Base-by-base conservation (phyloP, 2,113 vertebrate genomes). In the Sisor rabdophorus region DNA sequence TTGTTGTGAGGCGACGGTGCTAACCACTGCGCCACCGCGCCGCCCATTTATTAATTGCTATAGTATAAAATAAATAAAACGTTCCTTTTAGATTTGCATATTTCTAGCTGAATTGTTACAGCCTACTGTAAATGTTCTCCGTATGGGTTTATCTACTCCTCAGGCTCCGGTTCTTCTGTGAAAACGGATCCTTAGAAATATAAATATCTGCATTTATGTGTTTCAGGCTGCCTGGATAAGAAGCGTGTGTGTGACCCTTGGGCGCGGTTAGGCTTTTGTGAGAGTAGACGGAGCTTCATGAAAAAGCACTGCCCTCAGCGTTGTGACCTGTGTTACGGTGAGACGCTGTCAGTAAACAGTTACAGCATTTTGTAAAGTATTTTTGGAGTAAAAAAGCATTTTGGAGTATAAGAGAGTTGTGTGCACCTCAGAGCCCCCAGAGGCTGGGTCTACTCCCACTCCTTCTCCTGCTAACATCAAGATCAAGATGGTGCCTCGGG, bases 241-340 rank as follows among this genome's bases (percentile, higher is more conserved):
- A 90, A 89, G 84, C 80, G 88, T 0, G 89, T 91, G 30, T 94
- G 93, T 75, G 89, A 88, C 2, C 84, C 89, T 0, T 93, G 93
- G 93, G 91, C 92, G 24, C 84, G 87, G 1, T 84, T 92, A 9
- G 91, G 91, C 1, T 91, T 93, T 81, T 94, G 92, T 2, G 83
- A 88, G 59, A 85, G 87, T 28, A 90, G 89, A 74, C 89, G 72
- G 72, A 87, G 73, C 12, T 91, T 93, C 84, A 92, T 93, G 92
- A 91, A 86, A 75, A 92, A 89, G 76, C 87, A 92, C 83, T 94
- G 93, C 82, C 90, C 93, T 69, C 86, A 77, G 50, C 88, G 90
- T 58, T 94, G 93, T 58, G 85, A 91, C 77, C 81, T 92, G 79
- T 94, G 92, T 81, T 89, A 83, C 0, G 91, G 92, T 93, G 79